phyloP scores from a whole-genome alignment of 2,113 vertebrate species.

The Onychostruthus taczanowskii region DNA sequence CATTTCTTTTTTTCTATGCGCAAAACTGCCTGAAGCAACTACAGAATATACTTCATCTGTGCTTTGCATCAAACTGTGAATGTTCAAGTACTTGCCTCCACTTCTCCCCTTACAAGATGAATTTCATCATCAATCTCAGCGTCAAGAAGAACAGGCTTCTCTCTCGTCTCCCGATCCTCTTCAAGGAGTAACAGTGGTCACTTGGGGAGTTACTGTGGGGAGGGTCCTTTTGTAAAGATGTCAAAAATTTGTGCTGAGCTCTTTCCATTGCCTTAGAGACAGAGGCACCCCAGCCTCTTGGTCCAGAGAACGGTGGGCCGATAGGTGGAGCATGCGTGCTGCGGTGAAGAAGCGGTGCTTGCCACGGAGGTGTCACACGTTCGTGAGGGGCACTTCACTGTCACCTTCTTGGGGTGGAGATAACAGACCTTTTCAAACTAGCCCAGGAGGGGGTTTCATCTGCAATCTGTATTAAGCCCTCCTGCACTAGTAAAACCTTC shows the following conservation, averaged over 20 bases:
- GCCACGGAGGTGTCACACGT: conserved; percentile 67
- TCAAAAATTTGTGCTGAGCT: conserved; percentile 68
- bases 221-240: conserved; percentile 49
- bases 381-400: conserved; percentile 33
- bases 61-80: conserved; percentile 87
- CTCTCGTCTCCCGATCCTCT: conserved; percentile 41
- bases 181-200: conserved; percentile 67
- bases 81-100: conserved; percentile 80
- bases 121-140: conserved; percentile 69
- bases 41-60: conserved; percentile 81
- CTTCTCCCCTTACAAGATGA: conserved; percentile 71
- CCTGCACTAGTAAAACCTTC: conserved; percentile 42
- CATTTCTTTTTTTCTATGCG: conserved; percentile 86
- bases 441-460: conserved; percentile 6
- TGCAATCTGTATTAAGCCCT: conserved; percentile 4
- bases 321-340: conserved; percentile 55
- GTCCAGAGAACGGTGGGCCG: conserved; percentile 50
- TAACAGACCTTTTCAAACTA: conserved; percentile 21
- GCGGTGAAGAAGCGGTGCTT: conserved; percentile 65
- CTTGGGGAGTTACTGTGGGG: conserved; percentile 61
- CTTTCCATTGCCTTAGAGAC: conserved; percentile 75
- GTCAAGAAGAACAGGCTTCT: conserved; percentile 71
- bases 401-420: conserved; percentile 12
- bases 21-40: conserved; percentile 87
- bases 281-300: conserved; percentile 69